These are phyloP conservation scores for Glaucopsyche alexis DNA, from an alignment of 2,888 invertebrate species.

Conservation along the genomic window DNA sequence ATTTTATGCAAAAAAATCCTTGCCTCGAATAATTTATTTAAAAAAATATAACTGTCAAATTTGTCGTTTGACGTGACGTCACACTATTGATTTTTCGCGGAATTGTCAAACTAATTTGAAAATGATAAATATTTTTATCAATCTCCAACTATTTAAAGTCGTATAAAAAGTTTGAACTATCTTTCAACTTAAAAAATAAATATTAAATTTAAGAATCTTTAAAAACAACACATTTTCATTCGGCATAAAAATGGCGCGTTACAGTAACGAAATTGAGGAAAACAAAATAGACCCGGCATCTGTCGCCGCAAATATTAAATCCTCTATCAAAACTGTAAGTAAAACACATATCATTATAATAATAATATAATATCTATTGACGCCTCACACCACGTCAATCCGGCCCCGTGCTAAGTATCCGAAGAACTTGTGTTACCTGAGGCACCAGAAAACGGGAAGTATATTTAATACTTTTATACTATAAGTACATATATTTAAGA, in stretches of 20 bases:
- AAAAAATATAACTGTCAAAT: no score
- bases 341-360: background rate
- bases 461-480: no score
- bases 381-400: no score
- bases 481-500: no score
- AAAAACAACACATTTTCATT: background rate
- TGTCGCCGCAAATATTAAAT: conserved; percentile 59
- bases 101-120: background rate
- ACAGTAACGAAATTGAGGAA: conserved; percentile 45
- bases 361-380: no score
- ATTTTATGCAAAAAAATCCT: no score
- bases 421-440: no score
- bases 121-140: background rate
- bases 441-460: no score
- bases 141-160: background rate
- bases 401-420: no score
- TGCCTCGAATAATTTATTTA: no score
- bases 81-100: conserved; percentile 4
- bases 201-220: background rate
- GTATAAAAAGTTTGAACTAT: background rate
- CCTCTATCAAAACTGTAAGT: conserved; percentile 59
- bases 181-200: background rate
- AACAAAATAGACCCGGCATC: conserved; percentile 61
- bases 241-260: conserved; percentile 38
- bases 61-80: background rate